Evolutionary conservation across 37 sponge, comb jelly and placozoan genomes (phyloP).

Genomic region (Ephydatia muelleri): DNA sequence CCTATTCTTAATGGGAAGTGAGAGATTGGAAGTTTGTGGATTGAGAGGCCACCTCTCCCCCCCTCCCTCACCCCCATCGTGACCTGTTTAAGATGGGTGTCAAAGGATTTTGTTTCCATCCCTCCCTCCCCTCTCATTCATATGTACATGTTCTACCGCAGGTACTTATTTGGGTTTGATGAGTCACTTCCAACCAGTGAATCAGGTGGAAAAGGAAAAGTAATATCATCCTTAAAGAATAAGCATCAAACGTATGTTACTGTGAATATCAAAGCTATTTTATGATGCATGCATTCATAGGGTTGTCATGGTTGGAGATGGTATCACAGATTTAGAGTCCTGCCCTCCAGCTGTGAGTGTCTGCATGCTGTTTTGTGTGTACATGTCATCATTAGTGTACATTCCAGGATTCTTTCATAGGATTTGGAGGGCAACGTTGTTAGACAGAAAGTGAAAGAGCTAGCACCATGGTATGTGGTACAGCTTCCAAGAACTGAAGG

Average conservation of each 20-base stretch:
- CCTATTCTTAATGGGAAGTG: no score
- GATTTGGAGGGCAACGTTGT: constrained; percentile 96
- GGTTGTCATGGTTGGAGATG: constrained; percentile 96
- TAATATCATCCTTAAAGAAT: constrained; percentile 65
- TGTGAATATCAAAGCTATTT: not conserved
- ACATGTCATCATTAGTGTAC: not conserved
- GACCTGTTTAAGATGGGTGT: not conserved
- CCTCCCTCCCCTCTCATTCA: no score
- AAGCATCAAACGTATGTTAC: constrained; percentile 69
- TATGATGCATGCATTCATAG: constrained; percentile 22
- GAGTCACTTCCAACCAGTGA: constrained; percentile 68
- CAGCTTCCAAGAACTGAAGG: constrained; percentile 74
- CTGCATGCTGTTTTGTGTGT: not conserved
- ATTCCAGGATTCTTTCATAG: constrained; percentile 89
- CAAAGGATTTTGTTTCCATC: no score
- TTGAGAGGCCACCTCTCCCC: no score
- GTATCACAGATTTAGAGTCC: constrained; percentile 92
- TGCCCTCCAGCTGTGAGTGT: constrained; percentile 91
- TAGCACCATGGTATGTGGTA: constrained; percentile 76
- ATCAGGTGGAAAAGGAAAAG: constrained; percentile 85
- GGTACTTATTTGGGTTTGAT: constrained; percentile 87
- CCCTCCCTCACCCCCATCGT: no score
- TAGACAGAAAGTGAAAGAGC: constrained; percentile 71
- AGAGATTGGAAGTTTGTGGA: no score
- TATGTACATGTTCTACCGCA: constrained; percentile 21